Evolutionary conservation across 2,113 vertebrate species (phyloP).

Genomic region (Malaclemys terrapin): DNA sequence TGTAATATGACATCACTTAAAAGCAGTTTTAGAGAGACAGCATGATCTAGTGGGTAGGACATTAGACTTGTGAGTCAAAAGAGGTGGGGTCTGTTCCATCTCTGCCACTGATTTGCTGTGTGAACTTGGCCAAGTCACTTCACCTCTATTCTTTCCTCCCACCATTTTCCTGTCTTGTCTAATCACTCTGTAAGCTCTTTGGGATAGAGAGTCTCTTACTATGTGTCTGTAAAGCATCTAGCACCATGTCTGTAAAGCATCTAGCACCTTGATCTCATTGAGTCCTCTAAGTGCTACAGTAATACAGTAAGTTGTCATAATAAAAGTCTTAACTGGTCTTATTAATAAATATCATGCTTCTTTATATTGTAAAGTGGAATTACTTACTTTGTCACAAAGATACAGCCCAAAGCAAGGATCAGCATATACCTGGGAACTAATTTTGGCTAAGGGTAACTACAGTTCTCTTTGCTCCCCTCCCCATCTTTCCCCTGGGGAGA

Average conservation of each 20-base stretch:
- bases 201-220: neutral
- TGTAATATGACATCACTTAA: neutral
- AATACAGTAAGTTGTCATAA: neutral
- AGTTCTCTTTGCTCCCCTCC: neutral
- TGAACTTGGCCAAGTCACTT: neutral
- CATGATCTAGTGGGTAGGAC: neutral
- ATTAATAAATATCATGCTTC: neutral
- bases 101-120: neutral
- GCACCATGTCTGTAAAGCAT: neutral
- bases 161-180: neutral
- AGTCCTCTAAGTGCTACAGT: neutral
- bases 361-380: neutral
- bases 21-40: neutral
- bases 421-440: neutral
- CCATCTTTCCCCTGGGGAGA: neutral
- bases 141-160: neutral
- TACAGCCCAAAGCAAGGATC: neutral
- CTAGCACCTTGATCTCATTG: neutral
- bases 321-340: neutral
- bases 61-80: neutral
- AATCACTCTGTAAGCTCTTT: neutral
- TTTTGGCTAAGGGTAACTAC: neutral
- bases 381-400: neutral
- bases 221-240: neutral
- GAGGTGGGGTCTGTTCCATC: neutral